Conservation (phyloP, 1,140 invertebrate species). For the Maniola jurtina region DNA sequence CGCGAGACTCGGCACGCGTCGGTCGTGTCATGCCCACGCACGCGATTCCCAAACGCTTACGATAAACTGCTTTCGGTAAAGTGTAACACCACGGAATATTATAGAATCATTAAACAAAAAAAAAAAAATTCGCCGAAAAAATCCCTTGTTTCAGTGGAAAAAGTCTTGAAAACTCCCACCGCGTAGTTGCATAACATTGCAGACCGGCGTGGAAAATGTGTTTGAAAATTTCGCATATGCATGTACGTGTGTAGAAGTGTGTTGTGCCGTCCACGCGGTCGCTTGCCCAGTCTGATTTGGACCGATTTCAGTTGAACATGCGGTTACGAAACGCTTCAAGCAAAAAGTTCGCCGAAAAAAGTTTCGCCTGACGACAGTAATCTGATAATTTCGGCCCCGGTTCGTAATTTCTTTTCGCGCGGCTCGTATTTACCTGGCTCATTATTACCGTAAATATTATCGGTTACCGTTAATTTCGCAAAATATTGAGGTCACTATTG, state of each 20-base stretch:
- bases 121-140: background rate
- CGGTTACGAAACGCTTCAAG: constrained; percentile 15
- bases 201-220: constrained; percentile 19
- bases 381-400: constrained; percentile 13
- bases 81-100: constrained; percentile 16
- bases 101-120: constrained; percentile 8
- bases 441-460: background rate
- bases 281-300: constrained; percentile 12
- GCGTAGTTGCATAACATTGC: constrained; percentile 22
- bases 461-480: background rate
- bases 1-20: constrained; percentile 9
- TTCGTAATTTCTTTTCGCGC: constrained; percentile 10
- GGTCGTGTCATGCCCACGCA: constrained; percentile 4
- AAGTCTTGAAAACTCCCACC: background rate
- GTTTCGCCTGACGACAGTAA: constrained; percentile 21
- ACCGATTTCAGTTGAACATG: constrained; percentile 14
- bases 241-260: constrained; percentile 5
- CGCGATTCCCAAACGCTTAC: constrained; percentile 7
- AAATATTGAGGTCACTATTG: background rate
- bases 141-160: background rate
- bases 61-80: constrained; percentile 20
- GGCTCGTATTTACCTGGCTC: background rate
- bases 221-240: constrained; percentile 20
- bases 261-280: constrained; percentile 12
- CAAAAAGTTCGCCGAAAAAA: constrained; percentile 22